phyloP scores from a whole-genome alignment of 2,888 invertebrate genomes.

The Protula sp. region DNA sequence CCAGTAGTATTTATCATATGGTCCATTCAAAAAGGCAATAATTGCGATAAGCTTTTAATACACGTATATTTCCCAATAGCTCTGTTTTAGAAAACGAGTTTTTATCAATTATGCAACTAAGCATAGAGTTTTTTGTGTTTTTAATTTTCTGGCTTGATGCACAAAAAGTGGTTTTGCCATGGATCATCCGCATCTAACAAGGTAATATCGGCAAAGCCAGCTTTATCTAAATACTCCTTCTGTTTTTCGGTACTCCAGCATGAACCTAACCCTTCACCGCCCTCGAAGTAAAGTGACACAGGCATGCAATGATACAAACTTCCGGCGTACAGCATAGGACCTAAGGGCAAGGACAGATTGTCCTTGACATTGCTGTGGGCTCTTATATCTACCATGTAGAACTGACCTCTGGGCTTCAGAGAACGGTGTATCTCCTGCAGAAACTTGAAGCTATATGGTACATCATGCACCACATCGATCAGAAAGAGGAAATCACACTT shows the following conservation, averaged over 20 bases:
- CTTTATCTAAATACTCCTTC: slow-evolving; percentile 1
- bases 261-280: slow-evolving; percentile 8
- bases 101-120: too few species aligned
- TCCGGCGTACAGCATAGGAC: neutral
- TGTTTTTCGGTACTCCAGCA: slow-evolving; percentile 10
- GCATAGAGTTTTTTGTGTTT: too few species aligned
- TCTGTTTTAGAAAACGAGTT: too few species aligned
- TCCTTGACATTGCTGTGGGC: slow-evolving; percentile 4
- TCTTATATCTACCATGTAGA: slow-evolving; percentile 4
- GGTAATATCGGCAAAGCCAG: slow-evolving; percentile 6
- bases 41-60: too few species aligned
- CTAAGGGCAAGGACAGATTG: slow-evolving; percentile 1
- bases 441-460: slow-evolving; percentile 5
- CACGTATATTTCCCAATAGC: too few species aligned
- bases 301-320: slow-evolving; percentile 13
- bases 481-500: slow-evolving; percentile 3
- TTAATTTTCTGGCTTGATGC: too few species aligned
- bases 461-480: slow-evolving; percentile 10
- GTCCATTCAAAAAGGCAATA: too few species aligned
- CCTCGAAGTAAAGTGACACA: slow-evolving; percentile 4
- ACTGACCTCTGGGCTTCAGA: slow-evolving; percentile 8
- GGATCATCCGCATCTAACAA: too few species aligned
- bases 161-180: too few species aligned
- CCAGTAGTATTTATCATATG: too few species aligned
- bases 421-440: slow-evolving; percentile 8